Evolutionary conservation across 2,797 vertebrate genomes (phyloP).

Genomic region (Sus cebifrons): DNA sequence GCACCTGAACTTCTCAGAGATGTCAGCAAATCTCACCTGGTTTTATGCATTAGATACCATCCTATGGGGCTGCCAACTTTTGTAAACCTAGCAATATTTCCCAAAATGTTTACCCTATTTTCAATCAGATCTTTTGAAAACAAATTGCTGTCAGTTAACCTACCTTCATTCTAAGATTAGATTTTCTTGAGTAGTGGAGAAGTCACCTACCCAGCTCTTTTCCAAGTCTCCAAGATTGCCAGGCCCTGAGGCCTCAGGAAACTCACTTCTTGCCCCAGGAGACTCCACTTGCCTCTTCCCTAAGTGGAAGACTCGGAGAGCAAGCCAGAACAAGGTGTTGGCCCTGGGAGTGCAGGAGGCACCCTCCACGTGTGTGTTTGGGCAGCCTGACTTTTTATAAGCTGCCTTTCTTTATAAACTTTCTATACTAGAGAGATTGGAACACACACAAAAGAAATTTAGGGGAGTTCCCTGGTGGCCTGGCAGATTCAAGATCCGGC

Average conservation of each 20-base stretch:
- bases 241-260: neutral
- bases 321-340: neutral
- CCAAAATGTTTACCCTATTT: neutral
- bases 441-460: neutral
- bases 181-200: slow-evolving; percentile 4
- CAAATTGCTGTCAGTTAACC: neutral
- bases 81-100: neutral
- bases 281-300: neutral
- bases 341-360: neutral
- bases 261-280: neutral
- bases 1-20: neutral
- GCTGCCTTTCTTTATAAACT: neutral
- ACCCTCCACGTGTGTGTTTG: neutral
- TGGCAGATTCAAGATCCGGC: too few relatives aligned
- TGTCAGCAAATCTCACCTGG: neutral
- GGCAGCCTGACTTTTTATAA: neutral
- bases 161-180: neutral
- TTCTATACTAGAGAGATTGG: neutral
- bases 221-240: neutral
- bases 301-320: neutral
- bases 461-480: too few relatives aligned
- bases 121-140: slow-evolving; percentile 36
- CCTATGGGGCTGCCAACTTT: neutral
- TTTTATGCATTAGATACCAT: neutral
- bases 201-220: neutral